Evolutionary conservation across 2,113 vertebrate genomes (phyloP).

Genomic region (Neolamprologus ventralis): DNA sequence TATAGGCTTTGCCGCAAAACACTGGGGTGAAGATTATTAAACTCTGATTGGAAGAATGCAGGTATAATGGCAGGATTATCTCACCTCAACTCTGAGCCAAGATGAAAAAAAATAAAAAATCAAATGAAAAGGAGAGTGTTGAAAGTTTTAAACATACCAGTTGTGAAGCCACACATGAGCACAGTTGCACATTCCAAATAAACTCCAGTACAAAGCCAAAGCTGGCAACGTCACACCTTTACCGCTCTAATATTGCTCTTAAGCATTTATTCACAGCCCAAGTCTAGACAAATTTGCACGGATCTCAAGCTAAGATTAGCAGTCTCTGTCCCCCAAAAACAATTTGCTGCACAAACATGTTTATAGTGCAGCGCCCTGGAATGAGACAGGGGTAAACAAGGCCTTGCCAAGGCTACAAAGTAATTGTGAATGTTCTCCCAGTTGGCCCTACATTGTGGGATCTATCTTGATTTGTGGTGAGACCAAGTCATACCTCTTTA

Average conservation of each 20-base stretch:
- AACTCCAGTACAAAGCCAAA: not conserved
- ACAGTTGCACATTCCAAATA: not conserved
- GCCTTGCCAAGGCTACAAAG: not conserved
- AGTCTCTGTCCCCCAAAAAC: slow-evolving; percentile 24
- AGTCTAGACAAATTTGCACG: not conserved
- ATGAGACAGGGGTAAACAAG: slow-evolving; percentile 25
- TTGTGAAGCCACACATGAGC: not conserved
- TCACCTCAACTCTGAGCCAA: not conserved
- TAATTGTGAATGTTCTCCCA: not conserved
- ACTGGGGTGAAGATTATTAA: not conserved
- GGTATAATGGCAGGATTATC: not conserved
- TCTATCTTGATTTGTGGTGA: slow-evolving; percentile 39
- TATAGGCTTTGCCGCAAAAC: not conserved
- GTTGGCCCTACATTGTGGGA: not conserved
- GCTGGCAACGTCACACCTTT: slow-evolving; percentile 12
- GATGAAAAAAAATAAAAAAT: not conserved
- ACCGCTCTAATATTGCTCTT: not conserved
- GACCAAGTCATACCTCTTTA: not conserved
- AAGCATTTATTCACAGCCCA: slow-evolving; percentile 1
- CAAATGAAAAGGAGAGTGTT: not conserved
- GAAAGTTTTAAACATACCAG: not conserved
- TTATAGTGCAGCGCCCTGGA: slow-evolving; percentile 10
- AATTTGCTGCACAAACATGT: slow-evolving; percentile 38
- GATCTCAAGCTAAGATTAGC: slow-evolving; percentile 11
- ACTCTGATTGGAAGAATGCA: not conserved